Evolutionary conservation across 2,797 vertebrate species (phyloP), one percentile per base, ranked within the genome.

Genomic region (Mormyrops attenuatus): DNA sequence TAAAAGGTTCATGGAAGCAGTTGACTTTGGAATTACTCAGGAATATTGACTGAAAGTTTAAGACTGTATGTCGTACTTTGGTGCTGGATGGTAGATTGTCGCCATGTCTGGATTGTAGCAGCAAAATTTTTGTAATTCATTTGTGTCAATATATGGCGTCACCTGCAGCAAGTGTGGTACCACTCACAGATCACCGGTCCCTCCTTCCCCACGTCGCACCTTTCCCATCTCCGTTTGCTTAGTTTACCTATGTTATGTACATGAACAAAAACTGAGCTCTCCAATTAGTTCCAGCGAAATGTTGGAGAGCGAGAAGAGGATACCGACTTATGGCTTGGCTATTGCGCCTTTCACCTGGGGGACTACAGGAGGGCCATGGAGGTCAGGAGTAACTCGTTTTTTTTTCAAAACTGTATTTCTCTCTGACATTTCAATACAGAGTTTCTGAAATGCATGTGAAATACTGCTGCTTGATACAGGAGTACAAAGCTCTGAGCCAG

Each of bases 281-380:
- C 84, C 50, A 91, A n/a, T 3, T 92, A 99, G 99, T 99, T 99
- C 93, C 97, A 99, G 92, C 96, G 96, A 89, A 97, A 96, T 49
- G 95, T 96, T 85, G 97, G 97, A 0, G 97, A 97, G 91, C 94
- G 96, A 91, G 96, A 97, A 91, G 95, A 98, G 41, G 95, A 98
- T 91, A 90, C 95, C 1, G 96, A 96, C 90, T 95, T 98, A 85
- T 99, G 98, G 98, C 97, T 98, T 3, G 97, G 97, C 73, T 99
- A 98, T 93, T 98, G 97, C 41, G 97, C 98, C 11, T 99, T 99
- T 94, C 99, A 99, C 91, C 90, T 99, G 92, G 97, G 98, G 38
- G 98, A 99, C 94, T 97, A 98, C 93, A 98, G 96, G 94, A 97
- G 96, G 96, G 96, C 97, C 9, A 95, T 99, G 95, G 97, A 99